Conservation (phyloP, 2,888 invertebrate species). For the Spodoptera littoralis region DNA sequence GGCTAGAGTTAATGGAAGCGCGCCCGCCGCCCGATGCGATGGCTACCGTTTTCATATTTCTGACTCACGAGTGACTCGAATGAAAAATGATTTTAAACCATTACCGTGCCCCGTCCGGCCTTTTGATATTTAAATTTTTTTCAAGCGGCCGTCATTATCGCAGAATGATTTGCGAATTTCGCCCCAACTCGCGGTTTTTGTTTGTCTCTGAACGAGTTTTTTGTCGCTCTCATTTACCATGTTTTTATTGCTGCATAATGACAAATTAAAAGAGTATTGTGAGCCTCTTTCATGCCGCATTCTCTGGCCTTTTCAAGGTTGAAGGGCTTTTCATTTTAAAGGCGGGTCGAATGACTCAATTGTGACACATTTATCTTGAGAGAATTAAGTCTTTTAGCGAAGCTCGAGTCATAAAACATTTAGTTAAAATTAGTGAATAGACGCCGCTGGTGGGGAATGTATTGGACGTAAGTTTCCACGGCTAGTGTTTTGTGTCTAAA, state of each 20-base stretch:
- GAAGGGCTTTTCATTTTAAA: slow-evolving; percentile 69
- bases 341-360: slow-evolving; percentile 72
- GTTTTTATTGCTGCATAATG: slow-evolving; percentile 88
- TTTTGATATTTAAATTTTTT: slow-evolving; percentile 89
- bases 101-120: slow-evolving; percentile 88
- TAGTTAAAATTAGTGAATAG: slow-evolving; percentile 36
- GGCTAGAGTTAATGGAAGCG: slow-evolving; percentile 81
- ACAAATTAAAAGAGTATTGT: slow-evolving; percentile 88
- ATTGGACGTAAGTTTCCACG: slow-evolving; percentile 23
- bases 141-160: slow-evolving; percentile 87
- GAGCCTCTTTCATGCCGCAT: slow-evolving; percentile 83
- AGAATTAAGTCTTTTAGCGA: slow-evolving; percentile 28
- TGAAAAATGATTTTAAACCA: slow-evolving; percentile 89
- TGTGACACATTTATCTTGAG: slow-evolving; percentile 59
- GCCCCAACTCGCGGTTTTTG: slow-evolving; percentile 87
- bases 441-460: slow-evolving; percentile 14
- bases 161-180: slow-evolving; percentile 87
- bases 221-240: slow-evolving; percentile 86
- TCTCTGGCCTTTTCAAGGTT: slow-evolving; percentile 77
- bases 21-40: slow-evolving; percentile 75
- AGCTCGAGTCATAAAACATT: slow-evolving; percentile 36
- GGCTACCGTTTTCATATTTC: slow-evolving; percentile 87
- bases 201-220: slow-evolving; percentile 84
- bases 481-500: slow-evolving; percentile 19
- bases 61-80: slow-evolving; percentile 86